These are phyloP conservation scores for Mormyrops attenuatus DNA, from an alignment of 2,797 vertebrate species.

Conservation along the genomic window DNA sequence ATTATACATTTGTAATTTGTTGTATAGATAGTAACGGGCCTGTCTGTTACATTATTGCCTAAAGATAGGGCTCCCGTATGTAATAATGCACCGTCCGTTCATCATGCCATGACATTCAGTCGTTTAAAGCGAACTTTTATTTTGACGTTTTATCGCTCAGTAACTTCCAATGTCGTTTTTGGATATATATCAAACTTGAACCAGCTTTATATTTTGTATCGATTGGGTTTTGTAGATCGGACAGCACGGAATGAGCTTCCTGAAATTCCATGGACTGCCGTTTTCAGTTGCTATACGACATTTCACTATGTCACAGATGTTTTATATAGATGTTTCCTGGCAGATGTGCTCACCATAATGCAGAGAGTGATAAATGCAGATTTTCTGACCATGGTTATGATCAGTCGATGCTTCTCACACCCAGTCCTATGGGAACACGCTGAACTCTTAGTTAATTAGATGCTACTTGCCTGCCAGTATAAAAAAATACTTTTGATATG, in stretches of 20 bases:
- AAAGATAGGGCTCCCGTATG: not conserved
- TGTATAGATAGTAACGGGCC: not conserved
- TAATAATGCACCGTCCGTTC: not conserved
- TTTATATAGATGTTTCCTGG: not conserved
- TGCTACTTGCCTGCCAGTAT: not conserved
- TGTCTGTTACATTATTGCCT: not conserved
- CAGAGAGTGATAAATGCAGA: not conserved
- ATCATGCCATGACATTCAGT: not conserved
- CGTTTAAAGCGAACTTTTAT: not conserved
- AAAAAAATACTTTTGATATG: not conserved
- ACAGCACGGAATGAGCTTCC: not conserved
- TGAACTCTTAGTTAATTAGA: constrained; percentile 2
- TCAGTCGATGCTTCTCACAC: not conserved
- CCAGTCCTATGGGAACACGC: not conserved
- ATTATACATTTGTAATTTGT: not conserved
- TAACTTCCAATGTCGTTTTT: not conserved
- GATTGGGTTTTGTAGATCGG: not conserved
- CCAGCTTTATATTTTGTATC: not conserved
- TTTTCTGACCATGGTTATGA: not conserved
- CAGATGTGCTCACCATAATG: not conserved
- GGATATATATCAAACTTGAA: not conserved
- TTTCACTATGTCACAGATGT: not conserved
- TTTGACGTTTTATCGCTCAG: not conserved
- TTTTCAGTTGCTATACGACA: not conserved
- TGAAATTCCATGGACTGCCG: not conserved